A percentile compares a stretch with the other conserved stretches of the same genome.
Conservation (phyloP, 2,888 invertebrate species). For the Emmelina monodactyla region DNA sequence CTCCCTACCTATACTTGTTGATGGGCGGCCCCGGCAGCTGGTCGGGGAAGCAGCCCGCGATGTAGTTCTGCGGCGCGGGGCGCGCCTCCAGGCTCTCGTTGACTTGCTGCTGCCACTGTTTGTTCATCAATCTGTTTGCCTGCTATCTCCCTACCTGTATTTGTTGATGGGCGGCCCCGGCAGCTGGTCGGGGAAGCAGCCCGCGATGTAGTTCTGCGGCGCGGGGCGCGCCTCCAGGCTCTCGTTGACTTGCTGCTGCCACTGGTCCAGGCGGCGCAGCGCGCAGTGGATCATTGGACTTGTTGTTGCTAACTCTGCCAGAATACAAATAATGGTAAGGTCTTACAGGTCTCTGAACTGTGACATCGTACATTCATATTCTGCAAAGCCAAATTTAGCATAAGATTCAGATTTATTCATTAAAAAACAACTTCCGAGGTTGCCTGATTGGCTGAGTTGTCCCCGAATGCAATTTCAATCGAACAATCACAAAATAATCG, state of each 20-base stretch:
- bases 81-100: conserved; percentile 78
- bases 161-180: conserved; percentile 89
- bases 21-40: conserved; percentile 81
- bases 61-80: conserved; percentile 85
- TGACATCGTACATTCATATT: no score
- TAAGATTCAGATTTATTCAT: no score
- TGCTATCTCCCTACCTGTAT: no score
- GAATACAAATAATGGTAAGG: no score
- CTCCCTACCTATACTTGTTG: conserved; percentile 89
- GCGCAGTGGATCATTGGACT: conserved; percentile 93
- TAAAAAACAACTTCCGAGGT: no score
- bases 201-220: conserved; percentile 87
- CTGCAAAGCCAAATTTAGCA: no score
- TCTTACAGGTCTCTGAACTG: no score
- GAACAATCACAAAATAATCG: no score
- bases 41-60: conserved; percentile 90
- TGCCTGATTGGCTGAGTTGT: no score
- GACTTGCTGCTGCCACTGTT: conserved; percentile 89
- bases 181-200: conserved; percentile 81
- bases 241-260: conserved; percentile 85
- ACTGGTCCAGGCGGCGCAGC: conserved; percentile 83
- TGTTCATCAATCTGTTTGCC: no score
- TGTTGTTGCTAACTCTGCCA: conserved; percentile 90
- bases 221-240: conserved; percentile 82
- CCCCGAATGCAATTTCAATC: no score